Evolutionary conservation across 2,797 vertebrate species (phyloP).

Genomic region (Acestrorhynchus altus): DNA sequence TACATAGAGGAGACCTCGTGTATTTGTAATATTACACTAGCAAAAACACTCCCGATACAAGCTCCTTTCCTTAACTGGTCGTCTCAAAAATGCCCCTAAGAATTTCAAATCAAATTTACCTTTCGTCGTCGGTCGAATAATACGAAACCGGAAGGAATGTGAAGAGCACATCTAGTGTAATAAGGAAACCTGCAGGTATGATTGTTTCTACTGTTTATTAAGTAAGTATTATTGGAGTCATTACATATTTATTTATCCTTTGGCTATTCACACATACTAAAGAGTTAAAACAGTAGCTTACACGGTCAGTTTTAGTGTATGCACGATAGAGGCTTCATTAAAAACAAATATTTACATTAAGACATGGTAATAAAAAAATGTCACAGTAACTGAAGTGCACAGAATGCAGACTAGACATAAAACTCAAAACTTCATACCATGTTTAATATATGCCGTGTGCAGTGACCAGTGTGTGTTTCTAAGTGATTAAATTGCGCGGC

Average conservation of each 20-base stretch:
- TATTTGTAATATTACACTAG: constrained; percentile 72
- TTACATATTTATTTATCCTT: constrained; percentile 67
- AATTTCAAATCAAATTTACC: constrained; percentile 53
- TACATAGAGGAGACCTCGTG: constrained; percentile 67
- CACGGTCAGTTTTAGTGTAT: constrained; percentile 81
- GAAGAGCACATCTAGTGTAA: constrained; percentile 59
- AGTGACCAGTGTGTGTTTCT: constrained; percentile 83
- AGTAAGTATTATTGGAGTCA: constrained; percentile 64
- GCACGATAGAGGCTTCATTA: constrained; percentile 76
- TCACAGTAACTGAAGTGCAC: constrained; percentile 87
- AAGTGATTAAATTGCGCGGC: constrained; percentile 76
- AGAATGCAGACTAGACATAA: constrained; percentile 83
- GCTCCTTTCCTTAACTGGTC: constrained; percentile 52
- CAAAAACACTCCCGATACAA: constrained; percentile 64
- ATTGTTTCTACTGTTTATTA: constrained; percentile 66
- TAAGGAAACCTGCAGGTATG: constrained; percentile 57
- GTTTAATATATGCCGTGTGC: constrained; percentile 73
- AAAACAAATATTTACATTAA: constrained; percentile 86
- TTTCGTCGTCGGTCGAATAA: constrained; percentile 52
- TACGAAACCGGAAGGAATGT: constrained; percentile 54
- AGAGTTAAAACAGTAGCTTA: constrained; percentile 86
- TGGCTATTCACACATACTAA: constrained; percentile 77
- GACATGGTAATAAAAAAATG: constrained; percentile 73
- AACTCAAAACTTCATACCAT: constrained; percentile 81
- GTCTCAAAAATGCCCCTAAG: constrained; percentile 33